Percentiles rank a stretch among this genome's conserved stretches.
These are phyloP conservation scores for Saguinus midas DNA, from an alignment of 2,113 vertebrate species.

Conservation along the genomic window DNA sequence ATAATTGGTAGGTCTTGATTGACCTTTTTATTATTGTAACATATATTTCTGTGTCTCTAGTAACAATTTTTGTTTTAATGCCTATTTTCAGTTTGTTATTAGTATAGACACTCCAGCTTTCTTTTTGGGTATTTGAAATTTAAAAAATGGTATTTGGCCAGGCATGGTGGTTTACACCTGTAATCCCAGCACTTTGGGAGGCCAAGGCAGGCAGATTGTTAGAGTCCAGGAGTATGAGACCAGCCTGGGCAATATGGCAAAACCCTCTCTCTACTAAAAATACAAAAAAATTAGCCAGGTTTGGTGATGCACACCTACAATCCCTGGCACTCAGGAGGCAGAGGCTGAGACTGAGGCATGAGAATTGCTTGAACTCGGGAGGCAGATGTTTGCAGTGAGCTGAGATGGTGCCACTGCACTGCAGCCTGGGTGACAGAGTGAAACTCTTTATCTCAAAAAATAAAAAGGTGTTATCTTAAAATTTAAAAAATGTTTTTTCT, in stretches of 20 bases:
- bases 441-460: no score
- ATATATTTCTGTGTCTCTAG: not conserved
- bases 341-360: no score
- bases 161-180: not conserved
- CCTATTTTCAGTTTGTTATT: not conserved
- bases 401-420: no score
- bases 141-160: not conserved
- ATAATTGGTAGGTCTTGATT: not conserved
- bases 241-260: not conserved
- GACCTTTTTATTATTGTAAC: not conserved
- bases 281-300: no score
- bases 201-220: not conserved
- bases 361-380: no score
- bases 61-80: not conserved
- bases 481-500: not conserved
- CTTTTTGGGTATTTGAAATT: not conserved
- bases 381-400: no score
- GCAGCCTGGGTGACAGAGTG: no score
- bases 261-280: no score
- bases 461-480: not conserved
- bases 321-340: no score
- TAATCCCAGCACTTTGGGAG: not conserved
- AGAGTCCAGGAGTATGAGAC: not conserved
- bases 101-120: not conserved
- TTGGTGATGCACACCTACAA: no score